Percentiles rank a stretch among this genome's conserved stretches.
phyloP scores from a whole-genome alignment of 2,113 vertebrate species.

The Istiophorus platypterus region DNA sequence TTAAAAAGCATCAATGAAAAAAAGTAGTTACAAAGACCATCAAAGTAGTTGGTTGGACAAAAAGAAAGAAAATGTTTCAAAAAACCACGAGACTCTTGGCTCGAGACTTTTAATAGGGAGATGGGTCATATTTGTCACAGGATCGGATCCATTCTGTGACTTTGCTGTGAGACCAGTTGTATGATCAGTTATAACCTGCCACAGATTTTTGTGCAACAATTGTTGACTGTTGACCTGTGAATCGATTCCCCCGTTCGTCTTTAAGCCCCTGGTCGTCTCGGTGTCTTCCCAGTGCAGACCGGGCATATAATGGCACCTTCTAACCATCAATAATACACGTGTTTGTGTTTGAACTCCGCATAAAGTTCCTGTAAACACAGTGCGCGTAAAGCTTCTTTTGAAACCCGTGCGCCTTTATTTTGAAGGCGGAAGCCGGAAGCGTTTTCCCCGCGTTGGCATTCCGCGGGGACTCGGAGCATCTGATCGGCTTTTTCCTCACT shows the following conservation, averaged over 20 bases:
- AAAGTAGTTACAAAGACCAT: too few species aligned
- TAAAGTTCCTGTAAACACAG: neutral
- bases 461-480: neutral
- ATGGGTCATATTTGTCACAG: too few species aligned
- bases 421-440: constrained; percentile 17
- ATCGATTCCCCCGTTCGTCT: too few species aligned
- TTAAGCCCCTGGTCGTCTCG: neutral
- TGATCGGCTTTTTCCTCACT: neutral
- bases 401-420: constrained; percentile 19
- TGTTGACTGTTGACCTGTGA: neutral
- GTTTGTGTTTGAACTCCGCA: neutral
- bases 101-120: too few species aligned
- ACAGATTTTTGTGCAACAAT: neutral
- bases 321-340: neutral
- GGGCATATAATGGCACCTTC: neutral
- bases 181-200: too few species aligned
- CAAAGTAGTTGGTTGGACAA: too few species aligned
- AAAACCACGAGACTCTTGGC: too few species aligned
- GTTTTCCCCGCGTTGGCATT: neutral
- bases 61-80: too few species aligned
- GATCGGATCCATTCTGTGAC: too few species aligned
- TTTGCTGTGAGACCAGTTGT: too few species aligned
- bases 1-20: too few species aligned
- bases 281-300: neutral
- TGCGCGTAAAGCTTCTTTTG: neutral